A percentile compares a stretch with the other conserved stretches of the same genome.
Conservation (phyloP, 2,113 vertebrate genomes). For the Pardalotus punctatus region DNA sequence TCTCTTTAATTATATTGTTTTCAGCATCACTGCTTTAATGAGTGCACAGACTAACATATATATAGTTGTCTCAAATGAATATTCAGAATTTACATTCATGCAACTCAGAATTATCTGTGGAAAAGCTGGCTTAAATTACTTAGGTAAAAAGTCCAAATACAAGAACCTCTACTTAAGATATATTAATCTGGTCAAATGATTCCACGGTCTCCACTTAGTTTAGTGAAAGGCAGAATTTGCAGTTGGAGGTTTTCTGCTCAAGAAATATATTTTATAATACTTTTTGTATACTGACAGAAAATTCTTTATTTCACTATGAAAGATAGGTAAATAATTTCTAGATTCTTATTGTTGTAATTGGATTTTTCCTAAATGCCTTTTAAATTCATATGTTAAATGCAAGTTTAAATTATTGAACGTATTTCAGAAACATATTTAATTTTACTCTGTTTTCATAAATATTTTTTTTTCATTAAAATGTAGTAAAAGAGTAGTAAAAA, state of each 20-base stretch:
- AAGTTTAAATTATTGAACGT: background rate
- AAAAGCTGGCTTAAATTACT: background rate
- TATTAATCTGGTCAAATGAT: background rate
- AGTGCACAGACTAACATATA: background rate
- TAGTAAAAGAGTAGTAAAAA: background rate
- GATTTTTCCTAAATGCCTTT: background rate
- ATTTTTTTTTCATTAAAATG: background rate
- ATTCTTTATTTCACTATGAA: background rate
- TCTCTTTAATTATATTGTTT: background rate
- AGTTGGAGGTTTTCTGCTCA: background rate
- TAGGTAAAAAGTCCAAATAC: background rate
- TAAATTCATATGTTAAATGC: background rate
- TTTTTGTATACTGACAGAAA: background rate
- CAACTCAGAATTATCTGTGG: background rate
- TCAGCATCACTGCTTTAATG: background rate
- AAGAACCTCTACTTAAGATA: background rate
- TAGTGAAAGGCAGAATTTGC: background rate
- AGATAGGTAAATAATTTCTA: background rate
- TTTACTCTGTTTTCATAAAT: background rate
- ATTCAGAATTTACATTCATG: background rate
- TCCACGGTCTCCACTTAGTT: background rate
- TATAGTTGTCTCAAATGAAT: background rate
- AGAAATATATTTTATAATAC: background rate
- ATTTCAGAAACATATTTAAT: background rate
- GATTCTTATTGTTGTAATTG: background rate